Evolutionary conservation across 2,888 invertebrate species (phyloP), one percentile per base, ranked within the genome.

Genomic region (Tenthredo mesomela): DNA sequence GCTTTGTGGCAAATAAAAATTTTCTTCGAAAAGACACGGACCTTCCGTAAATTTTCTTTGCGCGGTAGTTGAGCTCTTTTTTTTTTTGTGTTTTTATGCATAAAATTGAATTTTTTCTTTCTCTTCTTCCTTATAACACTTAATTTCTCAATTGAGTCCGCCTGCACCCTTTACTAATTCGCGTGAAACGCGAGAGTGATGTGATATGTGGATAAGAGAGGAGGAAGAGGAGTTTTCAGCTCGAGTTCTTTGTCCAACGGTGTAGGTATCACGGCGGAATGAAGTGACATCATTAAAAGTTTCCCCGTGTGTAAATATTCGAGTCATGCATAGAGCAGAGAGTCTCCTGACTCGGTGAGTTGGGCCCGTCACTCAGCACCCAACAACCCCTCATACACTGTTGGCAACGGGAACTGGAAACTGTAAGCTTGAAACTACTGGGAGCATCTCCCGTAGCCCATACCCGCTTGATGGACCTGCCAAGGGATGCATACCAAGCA

Each of bases 401-500:
- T 21, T 43, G 43, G 43, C 43, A 73, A n/a, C 73, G 43, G 25
- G 43, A 67, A 61, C 67, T 82, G 43, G 40, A 82, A 82, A 84
- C 87, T 86, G 65, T 71, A 84, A 84, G 73, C 65, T 73, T 12
- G 73, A 43, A 73, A 25, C 75, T 75, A 33, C n/a, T 75, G 50
- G 77, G 29, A 54, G 77, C 29, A 50, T 73, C 71, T 85, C 78
- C 84, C 54, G 50, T 25, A 29, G 61, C 25, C 73, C 84, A 80
- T 84, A 84, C 84, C 73, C 61, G 73, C 77, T 78, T 84, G 86
- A 87, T 90, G 89, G 88, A 87, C 86, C 87, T 86, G 86, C 65
- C 89, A 85, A 87, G 89, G 89, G 89, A 90, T 89, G 89, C 90
- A 90, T 90, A 89, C 86, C 89, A 90, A 90, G 87, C 86, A 89